phyloP scores from a whole-genome alignment of 92 coral and sea anemone species.

The Metridium senile region DNA sequence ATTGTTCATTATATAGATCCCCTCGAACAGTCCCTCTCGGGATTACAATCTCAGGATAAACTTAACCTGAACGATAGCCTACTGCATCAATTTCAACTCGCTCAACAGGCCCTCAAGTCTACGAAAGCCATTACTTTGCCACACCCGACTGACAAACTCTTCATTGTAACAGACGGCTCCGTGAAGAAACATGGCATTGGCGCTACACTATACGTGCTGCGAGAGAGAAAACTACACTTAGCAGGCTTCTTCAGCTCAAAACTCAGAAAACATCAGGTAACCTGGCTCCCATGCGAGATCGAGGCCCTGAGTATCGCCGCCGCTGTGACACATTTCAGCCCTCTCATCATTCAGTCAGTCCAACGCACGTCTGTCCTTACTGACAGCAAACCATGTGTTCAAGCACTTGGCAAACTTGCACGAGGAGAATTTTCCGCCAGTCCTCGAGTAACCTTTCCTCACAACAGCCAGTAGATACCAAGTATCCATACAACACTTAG shows the following conservation, averaged over 20 bases:
- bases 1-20: no score
- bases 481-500: neutral
- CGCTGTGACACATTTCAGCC: no score
- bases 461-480: neutral
- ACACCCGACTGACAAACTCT: conserved; percentile 40
- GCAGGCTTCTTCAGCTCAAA: no score
- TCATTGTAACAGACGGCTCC: conserved; percentile 49
- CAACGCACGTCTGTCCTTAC: no score
- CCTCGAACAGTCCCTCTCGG: conserved; percentile 35
- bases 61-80: conserved; percentile 41
- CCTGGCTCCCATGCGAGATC: conserved; percentile 71
- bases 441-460: no score
- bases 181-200: conserved; percentile 37
- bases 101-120: conserved; percentile 36
- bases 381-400: no score
- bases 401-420: no score
- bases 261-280: conserved; percentile 53
- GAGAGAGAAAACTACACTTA: conserved; percentile 36
- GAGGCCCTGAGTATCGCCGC: no score
- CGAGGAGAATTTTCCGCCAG: no score
- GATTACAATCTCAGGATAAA: conserved; percentile 39
- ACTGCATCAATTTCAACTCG: conserved; percentile 18
- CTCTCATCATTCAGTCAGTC: no score
- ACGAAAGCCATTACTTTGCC: conserved; percentile 33
- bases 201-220: conserved; percentile 44